Evolutionary conservation across 2,888 invertebrate species (phyloP), one percentile per base, ranked within the genome.

Genomic region (Ectemnius continuus): DNA sequence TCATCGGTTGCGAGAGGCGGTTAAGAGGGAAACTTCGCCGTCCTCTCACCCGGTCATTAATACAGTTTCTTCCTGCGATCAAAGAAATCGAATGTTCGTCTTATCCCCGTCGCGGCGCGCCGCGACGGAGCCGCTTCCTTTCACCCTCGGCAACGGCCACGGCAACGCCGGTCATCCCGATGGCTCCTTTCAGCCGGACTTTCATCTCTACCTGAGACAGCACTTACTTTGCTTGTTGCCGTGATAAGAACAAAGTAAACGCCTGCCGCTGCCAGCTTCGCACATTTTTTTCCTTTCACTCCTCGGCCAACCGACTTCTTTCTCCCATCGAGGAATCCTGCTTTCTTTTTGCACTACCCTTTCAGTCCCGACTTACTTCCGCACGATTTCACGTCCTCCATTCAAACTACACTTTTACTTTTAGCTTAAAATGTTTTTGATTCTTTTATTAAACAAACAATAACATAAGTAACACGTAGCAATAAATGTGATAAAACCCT

Each of bases 141-240:
- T 75, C 63, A 67, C 48, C 64, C 57, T 58, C 18, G 20, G 8
- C 8, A 36, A 20, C 23, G 6, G 23, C 8, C 36, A 20, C 23
- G 6, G 23, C 45, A 47, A 57, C 14, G 58, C 52, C 2, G 36
- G 56, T 13, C 23, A 45, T 20, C 8, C 20, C 20, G 0, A 23
- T 4, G 8, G 20, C 14, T 23, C 26, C 58, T 56, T 11, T 23
- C 58, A 62, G 69, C 65, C 18, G 70, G 48, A 81, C 80, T 81
- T 81, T 81, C 80, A 81, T 81, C 67, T 70, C 48, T 16, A 4
- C 47, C 20, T 16, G 47, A 48, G 20, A 47, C 23, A 48, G 62
- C 62, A 45, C 47, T 52, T 16, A 52, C 16, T 52, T 52, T 52
- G 16, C 52, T 52, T 36, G 36, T 36, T 8, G 8, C 8, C 0